Conservation (phyloP, 2,797 vertebrate species). For the Microctenopoma steveboyesi region DNA sequence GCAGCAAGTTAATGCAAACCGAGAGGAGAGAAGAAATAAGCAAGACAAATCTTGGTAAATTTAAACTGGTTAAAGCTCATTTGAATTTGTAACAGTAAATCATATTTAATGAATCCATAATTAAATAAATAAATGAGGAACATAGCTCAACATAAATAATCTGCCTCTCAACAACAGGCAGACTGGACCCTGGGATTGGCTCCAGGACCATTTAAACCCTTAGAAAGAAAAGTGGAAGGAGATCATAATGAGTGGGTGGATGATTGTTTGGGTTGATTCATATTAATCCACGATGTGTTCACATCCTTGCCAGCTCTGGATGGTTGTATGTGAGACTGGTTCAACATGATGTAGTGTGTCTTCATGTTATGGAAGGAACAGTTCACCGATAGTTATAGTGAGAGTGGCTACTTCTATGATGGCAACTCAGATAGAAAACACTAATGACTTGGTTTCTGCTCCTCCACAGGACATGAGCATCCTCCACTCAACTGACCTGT, state of each 20-base stretch:
- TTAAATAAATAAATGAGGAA: no score
- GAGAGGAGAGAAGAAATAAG: neutral
- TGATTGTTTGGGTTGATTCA: neutral
- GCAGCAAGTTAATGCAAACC: neutral
- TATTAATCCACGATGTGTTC: neutral
- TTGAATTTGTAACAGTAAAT: neutral
- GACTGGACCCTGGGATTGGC: no score
- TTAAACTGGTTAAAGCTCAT: no score
- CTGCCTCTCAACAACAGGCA: no score
- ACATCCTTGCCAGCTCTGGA: no score
- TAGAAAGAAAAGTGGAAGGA: no score
- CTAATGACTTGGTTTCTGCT: neutral
- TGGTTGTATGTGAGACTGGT: no score
- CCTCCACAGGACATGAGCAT: conserved; percentile 16
- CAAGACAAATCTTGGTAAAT: neutral
- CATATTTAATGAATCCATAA: no score
- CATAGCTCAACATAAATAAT: no score
- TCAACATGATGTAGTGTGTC: neutral
- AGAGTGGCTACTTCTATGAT: neutral
- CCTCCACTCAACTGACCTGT: conserved; percentile 19
- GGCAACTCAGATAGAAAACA: neutral
- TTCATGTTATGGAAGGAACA: neutral
- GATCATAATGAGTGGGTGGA: no score
- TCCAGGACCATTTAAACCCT: no score
- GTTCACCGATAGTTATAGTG: neutral